phyloP scores from a whole-genome alignment of 2,888 invertebrate species.

The Hirtodrosophila alboralis region DNA sequence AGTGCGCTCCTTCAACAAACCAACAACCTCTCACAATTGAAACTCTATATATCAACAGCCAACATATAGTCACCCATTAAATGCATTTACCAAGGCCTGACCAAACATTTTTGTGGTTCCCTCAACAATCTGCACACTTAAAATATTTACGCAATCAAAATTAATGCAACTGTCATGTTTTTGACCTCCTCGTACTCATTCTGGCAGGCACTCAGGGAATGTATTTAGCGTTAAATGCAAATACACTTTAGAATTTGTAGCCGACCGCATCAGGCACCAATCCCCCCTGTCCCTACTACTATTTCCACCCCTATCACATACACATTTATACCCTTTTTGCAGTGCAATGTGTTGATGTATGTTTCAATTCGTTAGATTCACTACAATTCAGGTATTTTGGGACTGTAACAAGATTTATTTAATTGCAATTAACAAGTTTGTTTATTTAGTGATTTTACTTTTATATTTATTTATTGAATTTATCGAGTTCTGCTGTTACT shows the following conservation, averaged over 20 bases:
- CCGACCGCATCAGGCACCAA: constrained; percentile 47
- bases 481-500: too few species aligned
- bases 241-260: constrained; percentile 81
- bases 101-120: constrained; percentile 47
- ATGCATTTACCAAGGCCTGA: constrained; percentile 10
- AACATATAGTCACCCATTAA: constrained; percentile 23
- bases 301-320: neutral
- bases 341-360: constrained; percentile 33
- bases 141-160: constrained; percentile 78
- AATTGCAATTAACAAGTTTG: too few species aligned
- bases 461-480: too few species aligned
- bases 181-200: neutral
- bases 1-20: neutral
- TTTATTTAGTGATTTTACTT: too few species aligned
- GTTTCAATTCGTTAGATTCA: constrained; percentile 54
- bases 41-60: constrained; percentile 3
- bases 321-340: too few species aligned
- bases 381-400: too few species aligned
- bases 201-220: constrained; percentile 49
- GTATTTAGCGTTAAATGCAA: constrained; percentile 82
- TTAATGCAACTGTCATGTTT: constrained; percentile 80
- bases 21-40: neutral
- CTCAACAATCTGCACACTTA: constrained; percentile 67
- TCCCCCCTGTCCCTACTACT: neutral
- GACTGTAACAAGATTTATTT: too few species aligned